Evolutionary conservation across 1,140 invertebrate genomes (phyloP).

Genomic region (Drosophila azteca): DNA sequence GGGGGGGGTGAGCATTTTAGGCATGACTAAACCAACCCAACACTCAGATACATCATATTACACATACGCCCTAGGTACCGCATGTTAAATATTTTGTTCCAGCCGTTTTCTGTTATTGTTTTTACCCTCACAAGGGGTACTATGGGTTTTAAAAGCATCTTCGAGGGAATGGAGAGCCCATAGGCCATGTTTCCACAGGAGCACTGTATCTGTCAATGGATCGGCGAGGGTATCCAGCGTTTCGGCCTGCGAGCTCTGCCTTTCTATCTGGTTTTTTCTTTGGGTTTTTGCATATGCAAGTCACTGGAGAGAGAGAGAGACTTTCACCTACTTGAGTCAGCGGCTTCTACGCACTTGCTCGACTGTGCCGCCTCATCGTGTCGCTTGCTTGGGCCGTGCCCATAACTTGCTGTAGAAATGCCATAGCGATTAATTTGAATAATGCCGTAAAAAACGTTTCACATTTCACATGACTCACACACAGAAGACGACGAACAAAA

Average conservation of each 20-base stretch:
- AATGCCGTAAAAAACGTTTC: conserved; percentile 60
- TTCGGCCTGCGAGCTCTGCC: too few relatives aligned
- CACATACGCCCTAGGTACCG: conserved; percentile 60
- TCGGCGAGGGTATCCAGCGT: too few relatives aligned
- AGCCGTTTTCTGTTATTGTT: conserved; percentile 3
- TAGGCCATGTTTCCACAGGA: too few relatives aligned
- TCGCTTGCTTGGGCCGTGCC: conserved; percentile 38
- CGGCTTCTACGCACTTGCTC: conserved; percentile 72
- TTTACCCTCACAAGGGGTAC: neutral
- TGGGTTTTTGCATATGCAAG: conserved; percentile 77
- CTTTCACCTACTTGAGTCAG: conserved; percentile 80
- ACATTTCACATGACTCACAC: conserved; percentile 61
- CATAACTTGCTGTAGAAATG: conserved; percentile 46
- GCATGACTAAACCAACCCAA: conserved; percentile 66
- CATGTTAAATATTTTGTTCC: conserved; percentile 13
- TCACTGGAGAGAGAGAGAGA: conserved; percentile 62
- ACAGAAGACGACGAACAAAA: neutral
- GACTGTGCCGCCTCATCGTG: conserved; percentile 22
- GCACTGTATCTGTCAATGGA: too few relatives aligned
- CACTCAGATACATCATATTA: conserved; percentile 26
- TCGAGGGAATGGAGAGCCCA: too few relatives aligned
- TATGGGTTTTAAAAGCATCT: too few relatives aligned
- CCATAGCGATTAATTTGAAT: conserved; percentile 54
- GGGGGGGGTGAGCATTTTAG: conserved; percentile 30
- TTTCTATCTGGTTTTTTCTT: conserved; percentile 3